Evolutionary conservation across 2,797 vertebrate genomes (phyloP), one percentile per base, ranked within the genome.

Genomic region (Chromobotia macracanthus): DNA sequence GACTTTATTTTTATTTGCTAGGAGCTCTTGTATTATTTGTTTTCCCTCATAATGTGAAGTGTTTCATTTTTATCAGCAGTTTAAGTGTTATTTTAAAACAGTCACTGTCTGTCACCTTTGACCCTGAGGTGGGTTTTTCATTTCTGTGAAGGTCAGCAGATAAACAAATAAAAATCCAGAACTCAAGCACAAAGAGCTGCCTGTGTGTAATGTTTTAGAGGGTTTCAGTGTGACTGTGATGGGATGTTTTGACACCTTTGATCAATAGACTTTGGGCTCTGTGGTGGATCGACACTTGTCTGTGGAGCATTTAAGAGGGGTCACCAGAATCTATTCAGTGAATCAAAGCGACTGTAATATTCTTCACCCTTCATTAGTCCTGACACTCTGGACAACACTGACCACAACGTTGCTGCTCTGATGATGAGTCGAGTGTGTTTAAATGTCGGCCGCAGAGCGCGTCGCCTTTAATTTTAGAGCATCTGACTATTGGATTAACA

Each of bases 341-440:
- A 90, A 91, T 93, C 90, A 91, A 91, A 92, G 90, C 91, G 87
- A 80, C 88, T 84, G 41, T 44, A 80, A 82, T 86, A 48, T 80
- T 9, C 82, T 79, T 68, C 61, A 23, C 70, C 78, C 89, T 86
- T 91, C 90, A 92, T 92, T 87, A 82, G 15, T 89, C 90, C 85
- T 91, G 91, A 92, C 92, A 90, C 87, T 60, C 81, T 88, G 90
- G 90, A 88, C 88, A 90, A 87, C 86, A 80, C 87, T 91, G 92
- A 93, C 93, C 93, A 92, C 93, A 93, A 90, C 89, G 88, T 89
- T 87, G 83, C 41, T 44, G 83, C 87, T 81, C 11, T 19, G 74
- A 92, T 91, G 90, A 92, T 89, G 89, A 80, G 16, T 56, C 86
- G 86, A 86, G 89, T 91, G 90, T 92, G 87, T 93, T 92, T 92